phyloP scores from a whole-genome alignment of 2,888 invertebrate genomes.

The Synergus umbraculus region DNA sequence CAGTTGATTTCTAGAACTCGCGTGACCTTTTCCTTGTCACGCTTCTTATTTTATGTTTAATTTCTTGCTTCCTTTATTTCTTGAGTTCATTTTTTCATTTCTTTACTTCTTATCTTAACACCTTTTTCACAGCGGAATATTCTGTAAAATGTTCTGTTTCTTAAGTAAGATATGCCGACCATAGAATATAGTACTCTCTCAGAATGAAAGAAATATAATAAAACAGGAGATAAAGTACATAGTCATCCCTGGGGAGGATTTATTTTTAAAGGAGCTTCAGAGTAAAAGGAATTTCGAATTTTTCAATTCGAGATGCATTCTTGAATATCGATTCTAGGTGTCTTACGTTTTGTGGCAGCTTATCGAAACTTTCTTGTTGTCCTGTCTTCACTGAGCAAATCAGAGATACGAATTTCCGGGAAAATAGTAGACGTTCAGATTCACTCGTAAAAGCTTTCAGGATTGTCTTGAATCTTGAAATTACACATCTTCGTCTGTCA shows the following conservation, averaged over 20 bases:
- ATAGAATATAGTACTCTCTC: too few species aligned
- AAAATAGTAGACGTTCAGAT: conserved; percentile 55
- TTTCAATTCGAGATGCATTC: conserved; percentile 47
- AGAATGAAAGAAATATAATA: background rate
- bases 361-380: conserved; percentile 55
- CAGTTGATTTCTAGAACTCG: background rate
- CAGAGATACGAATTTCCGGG: conserved; percentile 50
- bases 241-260: background rate
- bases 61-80: conserved; percentile 13
- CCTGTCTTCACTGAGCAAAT: conserved; percentile 49
- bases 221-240: background rate
- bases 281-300: conserved; percentile 48
- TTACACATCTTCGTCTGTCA: background rate
- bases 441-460: conserved; percentile 50
- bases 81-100: conserved; percentile 18
- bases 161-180: too few species aligned
- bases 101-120: too few species aligned
- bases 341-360: conserved; percentile 52
- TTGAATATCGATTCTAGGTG: conserved; percentile 47
- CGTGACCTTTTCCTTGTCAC: background rate
- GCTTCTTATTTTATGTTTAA: background rate
- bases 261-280: background rate
- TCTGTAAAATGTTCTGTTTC: too few species aligned
- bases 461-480: conserved; percentile 8
- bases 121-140: background rate